Conservation (phyloP, 1,140 invertebrate species). For the Zaprionus ghesquierei region DNA sequence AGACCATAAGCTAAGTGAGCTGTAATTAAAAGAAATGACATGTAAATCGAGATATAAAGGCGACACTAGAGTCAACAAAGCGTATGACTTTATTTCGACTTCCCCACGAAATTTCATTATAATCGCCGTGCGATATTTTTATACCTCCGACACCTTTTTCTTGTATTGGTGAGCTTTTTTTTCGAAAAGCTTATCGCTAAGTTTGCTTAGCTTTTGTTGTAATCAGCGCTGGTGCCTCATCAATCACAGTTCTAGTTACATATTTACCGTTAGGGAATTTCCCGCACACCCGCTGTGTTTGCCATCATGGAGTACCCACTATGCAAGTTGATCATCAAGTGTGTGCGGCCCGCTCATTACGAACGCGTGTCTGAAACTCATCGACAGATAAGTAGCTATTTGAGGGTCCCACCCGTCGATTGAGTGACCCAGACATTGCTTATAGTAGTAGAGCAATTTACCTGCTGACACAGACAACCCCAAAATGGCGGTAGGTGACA, state of each 20-base stretch:
- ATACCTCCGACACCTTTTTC: neutral
- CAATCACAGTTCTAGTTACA: neutral
- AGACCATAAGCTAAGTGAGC: neutral
- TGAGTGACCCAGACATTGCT: conserved; percentile 11
- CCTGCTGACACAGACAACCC: neutral
- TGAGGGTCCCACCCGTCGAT: neutral
- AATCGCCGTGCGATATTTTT: neutral
- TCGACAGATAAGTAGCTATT: conserved; percentile 33
- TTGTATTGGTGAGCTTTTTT: neutral
- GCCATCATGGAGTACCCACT: neutral
- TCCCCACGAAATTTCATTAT: neutral
- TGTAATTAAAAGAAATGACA: neutral
- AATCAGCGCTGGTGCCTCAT: neutral
- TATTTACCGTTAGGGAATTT: neutral
- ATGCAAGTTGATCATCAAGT: conserved; percentile 49
- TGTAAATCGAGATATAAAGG: neutral
- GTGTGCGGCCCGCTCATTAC: conserved; percentile 43
- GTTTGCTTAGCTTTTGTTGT: neutral
- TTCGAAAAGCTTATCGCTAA: neutral
- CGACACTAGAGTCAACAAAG: neutral
- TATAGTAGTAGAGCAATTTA: conserved; percentile 46
- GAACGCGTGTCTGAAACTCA: conserved; percentile 46
- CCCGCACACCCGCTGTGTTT: neutral
- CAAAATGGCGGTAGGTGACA: neutral
- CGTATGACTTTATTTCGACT: neutral